phyloP scores from a whole-genome alignment of 2,113 vertebrate species.

The Macrotis lagotis region DNA sequence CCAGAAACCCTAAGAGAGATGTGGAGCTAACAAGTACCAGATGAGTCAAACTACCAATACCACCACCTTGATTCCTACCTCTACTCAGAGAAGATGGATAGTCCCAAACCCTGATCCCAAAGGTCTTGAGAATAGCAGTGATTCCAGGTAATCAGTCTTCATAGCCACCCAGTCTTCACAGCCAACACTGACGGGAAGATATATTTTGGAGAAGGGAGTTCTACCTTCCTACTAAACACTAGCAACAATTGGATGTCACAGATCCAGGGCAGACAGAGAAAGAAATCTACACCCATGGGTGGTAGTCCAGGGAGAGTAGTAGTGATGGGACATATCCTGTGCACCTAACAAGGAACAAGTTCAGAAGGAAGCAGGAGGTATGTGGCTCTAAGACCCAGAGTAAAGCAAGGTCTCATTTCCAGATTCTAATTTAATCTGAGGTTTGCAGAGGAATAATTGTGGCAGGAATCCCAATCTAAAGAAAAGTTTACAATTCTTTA shows the following conservation, averaged over 20 bases:
- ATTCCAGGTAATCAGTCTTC: not conserved
- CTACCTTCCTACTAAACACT: not conserved
- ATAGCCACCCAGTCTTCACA: not conserved
- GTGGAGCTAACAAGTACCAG: not conserved
- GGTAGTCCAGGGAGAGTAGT: not conserved
- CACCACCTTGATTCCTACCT: not conserved
- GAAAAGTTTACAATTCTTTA: not conserved
- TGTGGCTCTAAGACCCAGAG: not conserved
- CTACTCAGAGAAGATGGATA: not conserved
- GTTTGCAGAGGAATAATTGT: not conserved
- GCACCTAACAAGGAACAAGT: not conserved
- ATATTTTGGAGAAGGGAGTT: not conserved
- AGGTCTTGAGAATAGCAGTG: not conserved
- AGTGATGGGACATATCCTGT: not conserved
- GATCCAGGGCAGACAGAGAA: not conserved
- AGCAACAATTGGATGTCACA: not conserved
- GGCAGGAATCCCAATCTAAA: not conserved
- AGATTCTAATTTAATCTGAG: not conserved
- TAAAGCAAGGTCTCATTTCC: not conserved
- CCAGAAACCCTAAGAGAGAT: not conserved
- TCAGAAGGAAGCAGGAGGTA: not conserved
- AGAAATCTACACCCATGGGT: not conserved
- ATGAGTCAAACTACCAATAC: not conserved
- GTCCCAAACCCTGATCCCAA: not conserved
- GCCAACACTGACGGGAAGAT: not conserved